Base-by-base conservation (phyloP, 2,797 vertebrate genomes). In the Cynodonichthys magdalenae region DNA sequence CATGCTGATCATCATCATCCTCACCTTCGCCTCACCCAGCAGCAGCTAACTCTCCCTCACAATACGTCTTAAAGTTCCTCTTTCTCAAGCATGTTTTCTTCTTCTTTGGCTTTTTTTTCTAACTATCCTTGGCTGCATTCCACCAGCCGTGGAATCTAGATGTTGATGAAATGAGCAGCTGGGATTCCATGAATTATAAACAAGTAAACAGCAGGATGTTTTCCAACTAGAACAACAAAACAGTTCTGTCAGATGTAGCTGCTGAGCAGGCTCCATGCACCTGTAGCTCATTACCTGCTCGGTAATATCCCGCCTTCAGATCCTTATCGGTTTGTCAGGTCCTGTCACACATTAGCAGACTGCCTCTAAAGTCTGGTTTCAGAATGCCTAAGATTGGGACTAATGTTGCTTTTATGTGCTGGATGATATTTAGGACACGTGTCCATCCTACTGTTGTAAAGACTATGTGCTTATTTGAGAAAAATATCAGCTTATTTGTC, bases 151-250 rank as follows among this genome's bases (percentile, higher is more conserved):
- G 74, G 69, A 81, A 82, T 81, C 78, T 69, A 82, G 73, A 82
- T 82, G 67, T 75, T 81, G 71, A 41, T 53, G 61, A 80, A 65
- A 59, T 54, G 49, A 77, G 39, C 53, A 53, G 51, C 70, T 67
- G 48, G 36, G 62, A 62, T 70, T 55, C 64, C 41, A 85, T 90
- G 75, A 90, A 91, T 90, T 91, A 87, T 87, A 79, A 78, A 87
- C 75, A 81, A 71, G 79, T 86, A 71, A 87, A 53, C 18, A 46
- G 29, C n/a, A 41, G 46, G 46, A 84, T 62, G 64, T 66, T 85
- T 63, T 82, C 50, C 66, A 76, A 42, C 77, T 71, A 66, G 79
- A 44, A 65, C 59, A 51, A 69, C 65, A 53, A 72, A 71, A 72
- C 59, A 63, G 58, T 18, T 12, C 8, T 12, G 36, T 39, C 27